phyloP scores from a whole-genome alignment of 1,140 invertebrate genomes.

The Frieseomelitta varia region DNA sequence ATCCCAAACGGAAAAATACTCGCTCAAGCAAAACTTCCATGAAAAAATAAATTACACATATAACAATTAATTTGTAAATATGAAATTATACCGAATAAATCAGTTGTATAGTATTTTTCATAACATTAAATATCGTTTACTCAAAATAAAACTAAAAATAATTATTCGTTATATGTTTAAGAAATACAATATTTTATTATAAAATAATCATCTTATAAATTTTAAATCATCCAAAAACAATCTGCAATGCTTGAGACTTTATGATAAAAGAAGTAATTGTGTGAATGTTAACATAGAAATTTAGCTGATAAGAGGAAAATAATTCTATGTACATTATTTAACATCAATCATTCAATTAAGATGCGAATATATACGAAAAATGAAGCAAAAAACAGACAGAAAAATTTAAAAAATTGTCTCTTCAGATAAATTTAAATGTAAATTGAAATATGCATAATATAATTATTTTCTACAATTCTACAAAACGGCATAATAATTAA shows the following conservation, averaged over 20 bases:
- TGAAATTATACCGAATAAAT: background rate
- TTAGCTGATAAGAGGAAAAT: background rate
- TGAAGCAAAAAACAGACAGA: background rate
- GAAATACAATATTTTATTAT: background rate
- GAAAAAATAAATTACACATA: conserved; percentile 23
- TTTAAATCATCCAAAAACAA: background rate
- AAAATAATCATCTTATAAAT: background rate
- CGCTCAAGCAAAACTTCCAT: conserved; percentile 90
- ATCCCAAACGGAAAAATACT: conserved; percentile 93
- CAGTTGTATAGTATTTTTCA: background rate
- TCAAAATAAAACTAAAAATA: background rate
- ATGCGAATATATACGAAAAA: conserved; percentile 21
- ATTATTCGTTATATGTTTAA: background rate
- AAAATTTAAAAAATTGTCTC: background rate
- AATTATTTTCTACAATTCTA: conserved; percentile 49
- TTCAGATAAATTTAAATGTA: background rate
- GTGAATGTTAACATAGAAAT: background rate
- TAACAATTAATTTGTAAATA: background rate
- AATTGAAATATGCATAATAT: background rate
- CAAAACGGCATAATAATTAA: conserved; percentile 68
- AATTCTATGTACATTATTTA: background rate
- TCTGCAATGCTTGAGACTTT: background rate
- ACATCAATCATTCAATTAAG: conserved; percentile 37
- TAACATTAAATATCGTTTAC: background rate
- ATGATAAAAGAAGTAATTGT: background rate